A percentile compares a stretch with the other conserved stretches of the same genome.
Evolutionary conservation across 2,113 vertebrate genomes (phyloP).

Genomic region (Lepidothrix coronata): DNA sequence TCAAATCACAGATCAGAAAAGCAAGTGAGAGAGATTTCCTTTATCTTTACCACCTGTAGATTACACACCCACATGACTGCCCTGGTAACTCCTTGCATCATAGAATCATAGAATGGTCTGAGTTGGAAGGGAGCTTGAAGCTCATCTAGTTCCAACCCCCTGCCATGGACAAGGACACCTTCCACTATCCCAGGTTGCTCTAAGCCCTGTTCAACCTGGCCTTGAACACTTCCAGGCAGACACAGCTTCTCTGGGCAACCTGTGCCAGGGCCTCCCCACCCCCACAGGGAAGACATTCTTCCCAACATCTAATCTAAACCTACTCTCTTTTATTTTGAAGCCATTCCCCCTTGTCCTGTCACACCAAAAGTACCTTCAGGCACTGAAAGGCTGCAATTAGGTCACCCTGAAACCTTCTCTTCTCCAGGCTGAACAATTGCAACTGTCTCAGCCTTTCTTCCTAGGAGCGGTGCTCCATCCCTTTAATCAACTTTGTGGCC

Average conservation of each 20-base stretch:
- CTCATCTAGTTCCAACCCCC: not conserved
- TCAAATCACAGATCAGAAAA: not conserved
- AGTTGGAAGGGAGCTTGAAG: not conserved
- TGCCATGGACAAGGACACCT: not conserved
- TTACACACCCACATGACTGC: not conserved
- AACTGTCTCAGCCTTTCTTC: not conserved
- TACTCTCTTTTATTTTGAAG: not conserved
- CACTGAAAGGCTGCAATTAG: not conserved
- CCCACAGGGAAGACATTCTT: not conserved
- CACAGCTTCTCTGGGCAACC: not conserved
- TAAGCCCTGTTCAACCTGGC: not conserved
- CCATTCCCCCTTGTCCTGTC: not conserved
- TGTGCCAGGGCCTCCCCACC: fast-evolving
- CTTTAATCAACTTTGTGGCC: not conserved
- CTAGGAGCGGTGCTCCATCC: not conserved
- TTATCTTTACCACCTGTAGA: not conserved
- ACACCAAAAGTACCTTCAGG: not conserved
- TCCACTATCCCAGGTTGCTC: not conserved
- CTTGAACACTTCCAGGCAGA: not conserved
- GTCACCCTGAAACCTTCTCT: not conserved
- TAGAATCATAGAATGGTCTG: not conserved
- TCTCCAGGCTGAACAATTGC: not conserved
- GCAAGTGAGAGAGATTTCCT: not conserved
- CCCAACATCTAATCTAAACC: fast-evolving
- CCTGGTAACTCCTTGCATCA: not conserved